These are phyloP conservation scores for Isaurus tuberculatus DNA, from an alignment of 92 coral and sea anemone species.

Conservation along the genomic window DNA sequence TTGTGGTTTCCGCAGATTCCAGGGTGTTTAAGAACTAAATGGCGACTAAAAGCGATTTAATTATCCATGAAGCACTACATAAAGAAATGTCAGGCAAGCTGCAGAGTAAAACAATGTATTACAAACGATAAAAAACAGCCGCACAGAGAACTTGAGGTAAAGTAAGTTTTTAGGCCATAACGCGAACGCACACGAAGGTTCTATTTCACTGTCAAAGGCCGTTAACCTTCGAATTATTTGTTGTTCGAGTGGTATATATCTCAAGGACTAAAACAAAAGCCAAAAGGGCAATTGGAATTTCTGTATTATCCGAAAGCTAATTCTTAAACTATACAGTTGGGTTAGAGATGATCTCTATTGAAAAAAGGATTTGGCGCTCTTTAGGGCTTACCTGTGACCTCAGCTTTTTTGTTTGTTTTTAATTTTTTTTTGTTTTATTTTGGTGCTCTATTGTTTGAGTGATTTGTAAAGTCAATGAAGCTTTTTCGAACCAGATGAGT, in stretches of 20 bases:
- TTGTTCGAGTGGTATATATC: not conserved
- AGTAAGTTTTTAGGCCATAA: not conserved
- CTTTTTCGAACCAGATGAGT: no score
- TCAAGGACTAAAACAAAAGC: not conserved
- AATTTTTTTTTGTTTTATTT: no score
- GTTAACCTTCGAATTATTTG: not conserved
- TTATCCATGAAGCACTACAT: not conserved
- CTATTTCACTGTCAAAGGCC: not conserved
- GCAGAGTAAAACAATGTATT: not conserved
- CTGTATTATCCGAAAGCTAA: not conserved
- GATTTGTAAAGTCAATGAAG: no score
- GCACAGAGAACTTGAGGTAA: not conserved
- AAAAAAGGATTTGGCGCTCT: no score
- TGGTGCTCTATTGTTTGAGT: no score
- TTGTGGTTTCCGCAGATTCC: slow-evolving; percentile 8
- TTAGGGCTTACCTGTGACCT: no score
- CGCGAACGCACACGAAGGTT: slow-evolving; percentile 2
- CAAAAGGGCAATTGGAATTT: not conserved
- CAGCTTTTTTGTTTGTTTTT: no score
- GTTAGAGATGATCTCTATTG: not conserved
- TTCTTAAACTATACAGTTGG: not conserved
- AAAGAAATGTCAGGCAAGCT: not conserved
- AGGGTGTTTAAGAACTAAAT: not conserved
- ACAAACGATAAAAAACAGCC: not conserved
- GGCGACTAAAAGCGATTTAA: not conserved